phyloP scores from a whole-genome alignment of 53 echinoderm and acorn worm species.

The Luidia sarsii region DNA sequence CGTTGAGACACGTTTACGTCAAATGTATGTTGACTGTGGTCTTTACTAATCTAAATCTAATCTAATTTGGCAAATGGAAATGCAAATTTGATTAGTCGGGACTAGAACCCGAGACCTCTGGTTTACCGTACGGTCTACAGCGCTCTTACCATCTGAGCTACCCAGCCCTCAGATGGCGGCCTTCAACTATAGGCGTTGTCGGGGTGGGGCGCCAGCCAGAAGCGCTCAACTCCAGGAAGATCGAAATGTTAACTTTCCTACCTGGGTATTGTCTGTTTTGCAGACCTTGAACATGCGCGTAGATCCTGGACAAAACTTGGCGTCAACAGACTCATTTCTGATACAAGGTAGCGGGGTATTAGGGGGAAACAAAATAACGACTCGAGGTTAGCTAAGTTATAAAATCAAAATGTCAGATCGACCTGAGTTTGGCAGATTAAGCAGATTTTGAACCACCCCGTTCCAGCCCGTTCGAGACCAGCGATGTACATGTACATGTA shows the following conservation, averaged over 20 bases:
- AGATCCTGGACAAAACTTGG: slow-evolving; percentile 16
- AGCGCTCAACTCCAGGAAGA: not conserved
- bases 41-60: no score
- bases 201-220: not conserved
- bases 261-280: slow-evolving; percentile 14
- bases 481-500: no score
- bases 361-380: no score
- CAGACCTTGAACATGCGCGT: slow-evolving; percentile 30
- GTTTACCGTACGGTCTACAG: not conserved
- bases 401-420: no score
- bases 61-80: no score
- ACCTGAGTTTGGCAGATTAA: no score
- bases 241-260: not conserved
- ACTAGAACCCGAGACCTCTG: not conserved
- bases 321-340: slow-evolving; percentile 32
- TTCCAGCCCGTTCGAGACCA: no score
- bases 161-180: not conserved
- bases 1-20: no score
- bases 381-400: no score
- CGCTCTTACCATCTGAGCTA: not conserved
- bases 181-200: not conserved
- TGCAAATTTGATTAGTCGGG: not conserved
- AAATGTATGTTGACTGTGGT: no score
- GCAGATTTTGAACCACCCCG: no score
- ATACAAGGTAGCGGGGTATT: no score